Conservation (phyloP, 2,888 invertebrate genomes). For the Listrodromus nycthemerus region DNA sequence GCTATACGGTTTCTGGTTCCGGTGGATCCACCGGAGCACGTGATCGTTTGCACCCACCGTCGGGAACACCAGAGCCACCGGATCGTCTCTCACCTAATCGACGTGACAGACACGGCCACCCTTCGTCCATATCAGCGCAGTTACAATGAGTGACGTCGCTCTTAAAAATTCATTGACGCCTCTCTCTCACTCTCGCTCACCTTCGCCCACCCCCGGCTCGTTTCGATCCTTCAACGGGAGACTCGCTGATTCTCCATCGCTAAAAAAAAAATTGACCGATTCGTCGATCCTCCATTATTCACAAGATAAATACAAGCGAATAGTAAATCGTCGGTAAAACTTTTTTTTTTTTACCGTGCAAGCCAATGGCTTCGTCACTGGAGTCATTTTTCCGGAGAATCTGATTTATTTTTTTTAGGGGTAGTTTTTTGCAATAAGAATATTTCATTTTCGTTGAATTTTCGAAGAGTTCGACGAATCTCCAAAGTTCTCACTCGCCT, state of each 20-base stretch:
- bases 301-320: background rate
- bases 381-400: background rate
- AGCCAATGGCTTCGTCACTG: too few species aligned
- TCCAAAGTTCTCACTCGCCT: background rate
- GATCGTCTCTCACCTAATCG: slow-evolving; percentile 76
- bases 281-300: slow-evolving; percentile 3
- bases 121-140: slow-evolving; percentile 74
- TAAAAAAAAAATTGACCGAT: slow-evolving; percentile 32
- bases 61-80: slow-evolving; percentile 30
- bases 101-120: slow-evolving; percentile 74
- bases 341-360: background rate
- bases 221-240: slow-evolving; percentile 42
- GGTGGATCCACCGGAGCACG: slow-evolving; percentile 35
- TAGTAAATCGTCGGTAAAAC: slow-evolving; percentile 5
- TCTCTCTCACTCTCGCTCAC: slow-evolving; percentile 42
- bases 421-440: too few species aligned
- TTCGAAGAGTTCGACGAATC: background rate
- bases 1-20: slow-evolving; percentile 39
- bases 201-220: background rate
- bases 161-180: slow-evolving; percentile 75
- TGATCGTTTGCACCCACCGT: slow-evolving; percentile 22
- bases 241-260: slow-evolving; percentile 34
- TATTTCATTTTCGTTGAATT: too few species aligned
- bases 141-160: slow-evolving; percentile 78
- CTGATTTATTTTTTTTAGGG: too few species aligned